These are phyloP conservation scores for Brachionus manjavacas DNA, from an alignment of 1,140 invertebrate species.

Conservation along the genomic window DNA sequence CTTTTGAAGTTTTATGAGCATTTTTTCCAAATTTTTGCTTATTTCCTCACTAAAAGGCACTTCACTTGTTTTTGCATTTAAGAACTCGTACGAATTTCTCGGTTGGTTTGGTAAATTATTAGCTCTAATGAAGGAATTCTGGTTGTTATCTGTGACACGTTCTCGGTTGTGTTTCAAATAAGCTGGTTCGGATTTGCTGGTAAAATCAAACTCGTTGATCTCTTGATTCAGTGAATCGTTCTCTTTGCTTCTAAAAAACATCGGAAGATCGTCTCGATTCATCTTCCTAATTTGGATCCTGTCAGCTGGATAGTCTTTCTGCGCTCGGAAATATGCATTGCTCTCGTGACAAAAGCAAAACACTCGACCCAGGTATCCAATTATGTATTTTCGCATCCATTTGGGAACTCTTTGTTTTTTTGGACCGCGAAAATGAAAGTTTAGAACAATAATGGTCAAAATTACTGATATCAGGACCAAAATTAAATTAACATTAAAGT, in stretches of 20 bases:
- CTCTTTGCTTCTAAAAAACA: neutral
- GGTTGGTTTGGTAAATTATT: neutral
- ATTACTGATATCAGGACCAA: conserved; percentile 39
- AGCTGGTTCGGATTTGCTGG: neutral
- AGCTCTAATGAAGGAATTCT: neutral
- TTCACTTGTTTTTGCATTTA: neutral
- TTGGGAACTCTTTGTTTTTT: conserved; percentile 33
- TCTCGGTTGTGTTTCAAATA: neutral
- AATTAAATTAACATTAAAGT: conserved; percentile 41
- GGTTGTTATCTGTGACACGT: neutral
- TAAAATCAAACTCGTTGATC: neutral
- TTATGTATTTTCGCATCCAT: conserved; percentile 28
- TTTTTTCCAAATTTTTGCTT: conserved; percentile 29
- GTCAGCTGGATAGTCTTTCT: neutral
- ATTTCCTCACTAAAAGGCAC: conserved; percentile 29
- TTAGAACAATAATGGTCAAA: conserved; percentile 30
- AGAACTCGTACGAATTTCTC: neutral
- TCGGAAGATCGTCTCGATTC: neutral
- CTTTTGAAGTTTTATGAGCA: conserved; percentile 36
- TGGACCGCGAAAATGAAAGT: conserved; percentile 41
- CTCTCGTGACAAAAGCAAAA: conserved; percentile 27
- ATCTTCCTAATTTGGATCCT: neutral
- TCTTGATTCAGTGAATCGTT: neutral
- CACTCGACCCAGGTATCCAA: conserved; percentile 19
- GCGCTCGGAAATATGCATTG: neutral